Conservation (phyloP, 1,140 invertebrate species). For the Dendrolimus punctatus region DNA sequence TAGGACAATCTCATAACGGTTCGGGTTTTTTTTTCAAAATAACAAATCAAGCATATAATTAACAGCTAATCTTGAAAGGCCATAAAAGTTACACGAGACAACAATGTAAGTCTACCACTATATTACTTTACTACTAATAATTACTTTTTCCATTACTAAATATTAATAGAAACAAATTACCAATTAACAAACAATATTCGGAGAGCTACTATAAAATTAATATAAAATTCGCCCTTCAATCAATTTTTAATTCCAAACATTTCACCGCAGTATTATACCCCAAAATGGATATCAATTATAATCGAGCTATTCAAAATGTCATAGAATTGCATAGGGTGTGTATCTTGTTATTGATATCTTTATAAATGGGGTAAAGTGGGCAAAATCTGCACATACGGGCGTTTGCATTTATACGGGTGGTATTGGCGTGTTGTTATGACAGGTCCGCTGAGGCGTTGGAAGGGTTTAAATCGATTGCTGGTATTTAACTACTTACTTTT, state of each 20-base stretch:
- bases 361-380: constrained; percentile 61
- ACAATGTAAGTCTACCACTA: too few relatives aligned
- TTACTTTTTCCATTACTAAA: too few relatives aligned
- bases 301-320: constrained; percentile 35
- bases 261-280: constrained; percentile 49
- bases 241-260: constrained; percentile 13
- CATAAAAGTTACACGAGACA: too few relatives aligned
- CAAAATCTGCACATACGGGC: constrained; percentile 57
- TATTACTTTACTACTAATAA: too few relatives aligned
- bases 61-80: too few relatives aligned
- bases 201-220: too few relatives aligned
- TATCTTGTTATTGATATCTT: constrained; percentile 66
- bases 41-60: too few relatives aligned
- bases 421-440: constrained; percentile 39
- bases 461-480: constrained; percentile 21
- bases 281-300: constrained; percentile 65
- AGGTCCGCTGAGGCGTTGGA: constrained; percentile 28
- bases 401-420: constrained; percentile 54
- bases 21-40: too few relatives aligned
- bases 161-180: too few relatives aligned
- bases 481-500: too few relatives aligned
- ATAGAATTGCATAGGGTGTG: constrained; percentile 37
- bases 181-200: too few relatives aligned
- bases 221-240: neutral
- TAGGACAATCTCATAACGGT: too few relatives aligned